Base-by-base conservation (phyloP, 2,888 invertebrate species). In the Ptycholaimellus sp. region DNA sequence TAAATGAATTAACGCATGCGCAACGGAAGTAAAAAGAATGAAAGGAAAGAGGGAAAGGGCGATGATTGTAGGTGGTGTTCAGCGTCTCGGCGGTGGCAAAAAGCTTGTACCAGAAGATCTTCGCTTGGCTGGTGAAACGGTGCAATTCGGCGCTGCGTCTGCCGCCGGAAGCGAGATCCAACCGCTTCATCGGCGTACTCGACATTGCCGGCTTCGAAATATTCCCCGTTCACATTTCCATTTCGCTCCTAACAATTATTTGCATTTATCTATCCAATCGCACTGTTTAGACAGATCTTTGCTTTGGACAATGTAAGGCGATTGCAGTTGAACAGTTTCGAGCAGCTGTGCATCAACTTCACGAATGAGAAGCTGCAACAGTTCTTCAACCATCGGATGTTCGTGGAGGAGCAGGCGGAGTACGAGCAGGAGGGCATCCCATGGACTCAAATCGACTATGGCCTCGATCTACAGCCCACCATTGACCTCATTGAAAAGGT, bases 381-480 rank as follows among this genome's bases (percentile, higher is more conserved):
- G 41, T 52, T 54, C 40, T 54, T 54, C 47, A 54, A 54, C 38
- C 52, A 54, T 33, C 52, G 48, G 40, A 50, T 54, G 52, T 54
- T 54, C 38, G 46, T 52, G 18, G 46, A 48, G 30, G 51, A 53
- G n/a, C n/a, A n/a, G n/a, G n/a, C n/a, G n/a, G n/a, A n/a, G n/a
- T n/a, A n/a, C n/a, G n/a, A n/a, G n/a, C n/a, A n/a, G 21, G 54
- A 54, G 38, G 47, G 50, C 13, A 48, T 54, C 39, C 40, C 45
- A 31, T 54, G 85, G 85, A 70, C 71, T 49, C 83, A 83, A 69
- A 82, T 83, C 65, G 83, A 85, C 72, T 87, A 83, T 37, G 51
- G 50, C 14, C 44, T 48, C 27, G 54, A 54, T 36, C 42, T 54
- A 1, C 50, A 53, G 36, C 48, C 47, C 3, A 51, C 54, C 7